phyloP scores from a whole-genome alignment of 2,888 invertebrate species.

The Serrognathus titanus region DNA sequence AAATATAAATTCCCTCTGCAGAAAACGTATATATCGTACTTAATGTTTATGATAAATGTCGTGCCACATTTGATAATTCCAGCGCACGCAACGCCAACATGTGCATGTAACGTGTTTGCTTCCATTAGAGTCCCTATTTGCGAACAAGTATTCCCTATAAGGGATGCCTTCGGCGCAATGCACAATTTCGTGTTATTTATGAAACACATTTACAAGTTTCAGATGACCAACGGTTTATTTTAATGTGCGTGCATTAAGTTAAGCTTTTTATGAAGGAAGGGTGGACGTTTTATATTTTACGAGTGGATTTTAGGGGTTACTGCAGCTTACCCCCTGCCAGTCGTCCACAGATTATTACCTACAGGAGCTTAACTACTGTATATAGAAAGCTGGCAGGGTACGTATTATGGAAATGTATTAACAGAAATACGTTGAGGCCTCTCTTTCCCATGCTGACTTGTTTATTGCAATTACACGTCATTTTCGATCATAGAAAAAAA shows the following conservation, averaged over 20 bases:
- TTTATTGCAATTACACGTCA: no score
- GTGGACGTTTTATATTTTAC: constrained; percentile 29
- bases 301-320: constrained; percentile 25
- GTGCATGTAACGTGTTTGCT: no score
- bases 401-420: constrained; percentile 10
- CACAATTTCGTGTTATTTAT: constrained; percentile 8
- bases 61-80: no score
- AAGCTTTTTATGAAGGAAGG: constrained; percentile 26
- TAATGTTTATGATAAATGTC: no score
- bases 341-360: constrained; percentile 23
- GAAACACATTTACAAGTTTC: constrained; percentile 11
- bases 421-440: constrained; percentile 10
- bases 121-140: no score
- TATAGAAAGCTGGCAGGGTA: neutral
- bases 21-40: no score
- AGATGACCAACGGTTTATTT: constrained; percentile 29
- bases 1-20: no score
- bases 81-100: no score
- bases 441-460: no score
- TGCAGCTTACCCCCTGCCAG: constrained; percentile 21
- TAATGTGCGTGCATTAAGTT: constrained; percentile 25
- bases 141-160: no score
- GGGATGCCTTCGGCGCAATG: neutral
- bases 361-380: constrained; percentile 2
- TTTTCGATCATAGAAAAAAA: no score